Evolutionary conservation across 2,797 vertebrate genomes (phyloP).

Genomic region (Simalia tracyae): DNA sequence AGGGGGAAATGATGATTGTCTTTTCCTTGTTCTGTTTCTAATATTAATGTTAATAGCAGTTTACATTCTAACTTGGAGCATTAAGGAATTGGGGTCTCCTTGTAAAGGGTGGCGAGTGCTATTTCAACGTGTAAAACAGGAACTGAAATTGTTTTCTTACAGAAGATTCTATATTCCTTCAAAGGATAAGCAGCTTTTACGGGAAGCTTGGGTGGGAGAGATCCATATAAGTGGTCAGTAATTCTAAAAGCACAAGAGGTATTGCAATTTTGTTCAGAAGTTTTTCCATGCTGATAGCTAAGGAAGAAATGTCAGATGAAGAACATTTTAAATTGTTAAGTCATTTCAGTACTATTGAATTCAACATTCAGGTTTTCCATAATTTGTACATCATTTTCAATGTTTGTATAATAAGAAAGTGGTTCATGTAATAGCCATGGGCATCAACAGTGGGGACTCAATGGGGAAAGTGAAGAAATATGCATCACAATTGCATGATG

Average conservation of each 20-base stretch:
- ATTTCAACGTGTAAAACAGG: not conserved
- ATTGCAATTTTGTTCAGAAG: not conserved
- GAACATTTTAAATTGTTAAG: not conserved
- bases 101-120: not conserved
- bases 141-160: not conserved
- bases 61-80: not conserved
- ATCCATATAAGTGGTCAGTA: not conserved
- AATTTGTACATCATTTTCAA: not conserved
- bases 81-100: not conserved
- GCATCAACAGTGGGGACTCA: not conserved
- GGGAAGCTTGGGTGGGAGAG: not conserved
- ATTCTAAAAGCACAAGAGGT: not conserved
- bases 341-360: not conserved
- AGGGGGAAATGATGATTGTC: not conserved
- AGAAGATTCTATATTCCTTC: not conserved
- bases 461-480: not conserved
- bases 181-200: not conserved
- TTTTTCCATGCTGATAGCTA: not conserved
- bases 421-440: not conserved
- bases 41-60: not conserved
- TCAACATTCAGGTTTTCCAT: not conserved
- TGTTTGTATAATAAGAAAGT: not conserved
- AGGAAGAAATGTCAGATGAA: not conserved
- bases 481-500: not conserved
- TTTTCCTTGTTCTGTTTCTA: not conserved